These are phyloP conservation scores for Apodemus agrarius DNA, from an alignment of 2,797 vertebrate species.

Conservation along the genomic window DNA sequence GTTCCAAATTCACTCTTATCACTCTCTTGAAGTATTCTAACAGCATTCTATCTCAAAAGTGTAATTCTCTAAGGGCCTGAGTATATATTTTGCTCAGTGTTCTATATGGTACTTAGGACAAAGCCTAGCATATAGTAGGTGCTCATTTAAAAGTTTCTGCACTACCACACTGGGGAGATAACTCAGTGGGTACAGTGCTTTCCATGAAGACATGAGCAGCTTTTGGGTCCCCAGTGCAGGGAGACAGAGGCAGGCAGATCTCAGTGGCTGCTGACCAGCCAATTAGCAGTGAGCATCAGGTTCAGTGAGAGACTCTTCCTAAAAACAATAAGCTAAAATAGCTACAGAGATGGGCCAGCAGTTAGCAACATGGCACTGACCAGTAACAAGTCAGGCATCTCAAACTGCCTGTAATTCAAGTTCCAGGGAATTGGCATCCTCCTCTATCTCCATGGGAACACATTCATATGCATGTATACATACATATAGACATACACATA, in stretches of 20 bases:
- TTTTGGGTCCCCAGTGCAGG: no score
- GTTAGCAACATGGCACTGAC: background rate
- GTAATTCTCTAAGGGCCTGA: background rate
- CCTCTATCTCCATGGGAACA: background rate
- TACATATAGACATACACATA: no score
- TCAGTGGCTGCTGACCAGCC: background rate
- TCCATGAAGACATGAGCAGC: background rate
- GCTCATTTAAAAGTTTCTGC: background rate
- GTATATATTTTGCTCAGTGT: background rate
- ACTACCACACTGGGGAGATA: background rate
- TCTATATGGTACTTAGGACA: background rate
- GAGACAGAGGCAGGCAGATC: background rate
- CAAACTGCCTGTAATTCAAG: background rate
- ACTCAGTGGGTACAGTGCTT: background rate
- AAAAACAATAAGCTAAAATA: background rate
- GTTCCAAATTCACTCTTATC: background rate
- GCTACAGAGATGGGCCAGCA: background rate
- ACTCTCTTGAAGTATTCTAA: background rate
- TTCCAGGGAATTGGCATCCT: background rate
- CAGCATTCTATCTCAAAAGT: background rate
- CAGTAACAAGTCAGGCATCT: background rate
- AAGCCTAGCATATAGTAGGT: background rate
- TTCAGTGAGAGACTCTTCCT: background rate
- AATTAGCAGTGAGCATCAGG: background rate
- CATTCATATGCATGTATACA: background rate